Evolutionary conservation across 1,140 invertebrate genomes (phyloP).

Genomic region (Ditylenchus dipsaci): DNA sequence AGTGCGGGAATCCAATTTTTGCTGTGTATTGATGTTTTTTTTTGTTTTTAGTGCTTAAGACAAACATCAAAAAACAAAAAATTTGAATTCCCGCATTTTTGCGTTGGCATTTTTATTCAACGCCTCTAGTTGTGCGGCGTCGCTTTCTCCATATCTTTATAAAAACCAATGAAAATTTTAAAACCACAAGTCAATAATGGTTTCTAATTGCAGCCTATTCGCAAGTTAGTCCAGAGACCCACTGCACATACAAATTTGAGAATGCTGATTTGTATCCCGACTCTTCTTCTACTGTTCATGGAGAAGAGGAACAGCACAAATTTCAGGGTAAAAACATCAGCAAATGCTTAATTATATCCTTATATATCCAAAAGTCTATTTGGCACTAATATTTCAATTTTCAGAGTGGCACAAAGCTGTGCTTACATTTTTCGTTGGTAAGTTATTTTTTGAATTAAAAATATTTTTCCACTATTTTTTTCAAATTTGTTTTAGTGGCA

Average conservation of each 20-base stretch:
- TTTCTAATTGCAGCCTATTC: not conserved
- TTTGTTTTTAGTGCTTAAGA: too few relatives aligned
- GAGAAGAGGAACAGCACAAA: slow-evolving; percentile 38
- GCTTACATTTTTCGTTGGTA: slow-evolving; percentile 18
- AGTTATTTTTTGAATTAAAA: not conserved
- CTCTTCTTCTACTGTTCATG: slow-evolving; percentile 22
- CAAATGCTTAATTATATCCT: slow-evolving; percentile 9
- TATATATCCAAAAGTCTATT: too few relatives aligned
- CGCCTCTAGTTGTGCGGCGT: too few relatives aligned
- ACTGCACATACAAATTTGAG: slow-evolving; percentile 39
- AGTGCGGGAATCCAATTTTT: too few relatives aligned
- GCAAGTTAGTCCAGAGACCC: slow-evolving; percentile 1
- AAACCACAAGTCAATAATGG: too few relatives aligned
- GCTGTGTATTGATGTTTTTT: too few relatives aligned
- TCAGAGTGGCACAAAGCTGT: slow-evolving; percentile 38
- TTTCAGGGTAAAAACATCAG: slow-evolving; percentile 26
- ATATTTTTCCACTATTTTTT: not conserved
- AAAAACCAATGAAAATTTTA: too few relatives aligned
- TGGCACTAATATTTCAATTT: not conserved
- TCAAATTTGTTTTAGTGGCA: slow-evolving; percentile 1
- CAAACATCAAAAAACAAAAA: too few relatives aligned
- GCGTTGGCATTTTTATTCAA: too few relatives aligned
- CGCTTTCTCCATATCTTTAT: too few relatives aligned
- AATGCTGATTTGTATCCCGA: slow-evolving; percentile 22
- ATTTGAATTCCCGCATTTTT: too few relatives aligned